phyloP scores from a whole-genome alignment of 1,140 invertebrate genomes.

The Pachypeltis micranthus region DNA sequence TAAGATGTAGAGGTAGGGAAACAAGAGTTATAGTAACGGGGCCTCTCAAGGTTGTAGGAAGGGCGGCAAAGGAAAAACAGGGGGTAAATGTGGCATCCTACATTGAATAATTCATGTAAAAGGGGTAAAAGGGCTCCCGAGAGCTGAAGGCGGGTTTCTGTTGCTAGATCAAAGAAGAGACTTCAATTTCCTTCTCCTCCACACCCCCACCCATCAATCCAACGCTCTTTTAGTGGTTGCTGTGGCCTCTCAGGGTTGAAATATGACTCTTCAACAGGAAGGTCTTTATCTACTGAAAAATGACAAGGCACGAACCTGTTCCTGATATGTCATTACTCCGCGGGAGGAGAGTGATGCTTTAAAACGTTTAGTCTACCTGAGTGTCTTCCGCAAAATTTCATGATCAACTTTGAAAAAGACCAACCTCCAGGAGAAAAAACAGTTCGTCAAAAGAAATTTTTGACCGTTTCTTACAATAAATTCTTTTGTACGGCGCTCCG shows the following conservation, averaged over 20 bases:
- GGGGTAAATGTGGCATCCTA: conserved; percentile 6
- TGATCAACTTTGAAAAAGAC: no score
- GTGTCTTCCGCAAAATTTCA: no score
- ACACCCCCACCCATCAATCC: no score
- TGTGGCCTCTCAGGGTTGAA: background rate
- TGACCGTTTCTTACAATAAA: no score
- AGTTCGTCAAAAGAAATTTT: no score
- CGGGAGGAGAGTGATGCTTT: background rate
- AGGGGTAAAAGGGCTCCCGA: background rate
- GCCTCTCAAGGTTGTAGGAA: background rate
- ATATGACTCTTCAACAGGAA: background rate
- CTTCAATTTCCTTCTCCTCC: conserved; percentile 4
- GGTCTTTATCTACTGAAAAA: conserved; percentile 8
- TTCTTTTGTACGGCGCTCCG: no score
- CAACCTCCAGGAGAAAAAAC: no score
- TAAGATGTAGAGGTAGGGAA: conserved; percentile 2
- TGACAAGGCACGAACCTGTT: background rate
- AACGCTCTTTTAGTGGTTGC: background rate
- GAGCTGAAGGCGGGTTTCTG: background rate
- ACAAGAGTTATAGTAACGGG: conserved; percentile 1
- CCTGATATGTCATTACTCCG: conserved; percentile 3
- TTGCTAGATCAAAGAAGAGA: conserved; percentile 2
- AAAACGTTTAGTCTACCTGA: no score
- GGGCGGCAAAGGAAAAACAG: background rate
- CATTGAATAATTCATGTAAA: conserved; percentile 8